Evolutionary conservation across 1,140 invertebrate genomes (phyloP).

Genomic region (Aporrectodea caliginosa): DNA sequence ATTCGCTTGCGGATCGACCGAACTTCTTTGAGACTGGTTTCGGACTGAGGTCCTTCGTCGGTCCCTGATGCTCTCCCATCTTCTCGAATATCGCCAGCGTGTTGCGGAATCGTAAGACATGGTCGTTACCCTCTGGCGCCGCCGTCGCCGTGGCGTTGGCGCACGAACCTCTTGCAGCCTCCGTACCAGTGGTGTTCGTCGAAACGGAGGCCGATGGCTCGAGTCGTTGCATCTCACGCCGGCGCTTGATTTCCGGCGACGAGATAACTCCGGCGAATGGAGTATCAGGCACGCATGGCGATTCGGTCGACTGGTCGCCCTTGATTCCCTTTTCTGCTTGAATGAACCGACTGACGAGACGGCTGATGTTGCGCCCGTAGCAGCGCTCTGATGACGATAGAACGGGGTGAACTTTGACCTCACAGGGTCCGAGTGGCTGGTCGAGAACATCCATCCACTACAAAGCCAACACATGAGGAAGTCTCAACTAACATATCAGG

Average conservation of each 20-base stretch:
- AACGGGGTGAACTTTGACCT: neutral
- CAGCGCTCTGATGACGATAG: neutral
- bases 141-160: neutral
- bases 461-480: too few relatives aligned
- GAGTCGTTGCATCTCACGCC: neutral
- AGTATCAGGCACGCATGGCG: neutral
- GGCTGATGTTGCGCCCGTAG: neutral
- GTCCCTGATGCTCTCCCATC: slow-evolving; percentile 17
- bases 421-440: neutral
- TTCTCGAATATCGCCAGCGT: slow-evolving; percentile 26
- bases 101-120: slow-evolving; percentile 18
- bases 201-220: neutral
- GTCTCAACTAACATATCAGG: too few relatives aligned
- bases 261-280: neutral
- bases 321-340: neutral
- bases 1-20: neutral
- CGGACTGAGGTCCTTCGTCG: neutral
- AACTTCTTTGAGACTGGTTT: neutral
- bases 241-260: neutral
- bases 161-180: too few relatives aligned
- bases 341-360: neutral
- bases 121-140: slow-evolving; percentile 2
- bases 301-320: neutral
- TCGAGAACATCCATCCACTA: neutral
- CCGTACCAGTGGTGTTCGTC: neutral